A percentile compares a stretch with the other conserved stretches of the same genome.
Evolutionary conservation across 2,888 invertebrate genomes (phyloP).

Genomic region (Sminthurinus aureus): DNA sequence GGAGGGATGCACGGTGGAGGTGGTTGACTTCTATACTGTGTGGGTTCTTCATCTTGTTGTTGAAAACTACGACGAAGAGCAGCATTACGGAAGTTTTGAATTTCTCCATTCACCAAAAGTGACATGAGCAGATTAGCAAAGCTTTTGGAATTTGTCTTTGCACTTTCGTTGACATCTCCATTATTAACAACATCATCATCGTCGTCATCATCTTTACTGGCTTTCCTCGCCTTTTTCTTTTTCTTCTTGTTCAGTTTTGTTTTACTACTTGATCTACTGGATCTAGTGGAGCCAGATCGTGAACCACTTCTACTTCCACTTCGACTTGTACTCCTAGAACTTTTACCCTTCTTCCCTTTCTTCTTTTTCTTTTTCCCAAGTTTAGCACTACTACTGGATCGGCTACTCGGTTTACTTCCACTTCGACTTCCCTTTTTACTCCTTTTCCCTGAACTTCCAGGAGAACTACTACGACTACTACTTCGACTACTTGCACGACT

Average conservation of each 20-base stretch:
- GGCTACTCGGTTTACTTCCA: background rate
- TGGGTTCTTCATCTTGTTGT: background rate
- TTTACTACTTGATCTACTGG: constrained; percentile 15
- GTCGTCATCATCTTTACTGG: too few relatives aligned
- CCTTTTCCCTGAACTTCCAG: background rate
- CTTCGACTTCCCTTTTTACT: background rate
- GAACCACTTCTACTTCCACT: constrained; percentile 16
- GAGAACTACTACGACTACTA: background rate
- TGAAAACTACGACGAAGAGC: background rate
- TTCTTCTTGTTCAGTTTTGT: background rate
- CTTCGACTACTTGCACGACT: background rate
- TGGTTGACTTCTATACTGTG: background rate
- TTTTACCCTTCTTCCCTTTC: background rate
- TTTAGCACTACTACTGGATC: background rate
- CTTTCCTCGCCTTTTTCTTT: background rate
- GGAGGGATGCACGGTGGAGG: background rate
- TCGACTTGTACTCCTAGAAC: constrained; percentile 1
- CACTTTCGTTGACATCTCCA: background rate
- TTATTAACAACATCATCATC: too few relatives aligned
- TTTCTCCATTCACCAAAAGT: background rate
- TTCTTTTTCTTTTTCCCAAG: constrained; percentile 4
- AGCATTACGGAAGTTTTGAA: background rate
- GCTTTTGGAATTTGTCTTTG: background rate
- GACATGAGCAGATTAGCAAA: constrained; percentile 8
- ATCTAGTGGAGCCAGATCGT: background rate